These are phyloP conservation scores for Cyprinodon variegatus DNA, from an alignment of 2,113 vertebrate genomes.

Conservation along the genomic window DNA sequence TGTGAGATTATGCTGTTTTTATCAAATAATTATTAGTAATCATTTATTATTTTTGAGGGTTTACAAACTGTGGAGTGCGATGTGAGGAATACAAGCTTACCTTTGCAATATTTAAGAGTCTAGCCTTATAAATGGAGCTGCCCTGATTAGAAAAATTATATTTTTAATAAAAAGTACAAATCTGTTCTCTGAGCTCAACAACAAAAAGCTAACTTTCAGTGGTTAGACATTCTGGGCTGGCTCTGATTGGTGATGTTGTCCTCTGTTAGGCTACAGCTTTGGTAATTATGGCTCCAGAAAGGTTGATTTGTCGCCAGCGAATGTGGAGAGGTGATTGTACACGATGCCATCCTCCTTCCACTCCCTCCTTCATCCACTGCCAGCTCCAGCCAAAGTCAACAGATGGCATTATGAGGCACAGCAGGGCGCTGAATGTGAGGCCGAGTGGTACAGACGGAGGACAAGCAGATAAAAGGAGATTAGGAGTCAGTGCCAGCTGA, in stretches of 20 bases:
- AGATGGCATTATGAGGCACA: slow-evolving; percentile 46
- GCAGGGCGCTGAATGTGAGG: slow-evolving; percentile 12
- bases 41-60: too few species aligned
- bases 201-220: not conserved
- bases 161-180: too few species aligned
- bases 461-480: slow-evolving; percentile 4
- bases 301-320: slow-evolving; percentile 9
- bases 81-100: not conserved
- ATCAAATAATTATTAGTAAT: not conserved
- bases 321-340: not conserved
- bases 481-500: not conserved
- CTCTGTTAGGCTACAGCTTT: not conserved
- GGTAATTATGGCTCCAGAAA: slow-evolving; percentile 3
- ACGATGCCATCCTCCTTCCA: slow-evolving; percentile 11
- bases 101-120: not conserved
- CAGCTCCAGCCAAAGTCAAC: slow-evolving; percentile 43
- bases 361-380: slow-evolving; percentile 1
- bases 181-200: too few species aligned
- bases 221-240: slow-evolving; percentile 7
- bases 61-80: not conserved
- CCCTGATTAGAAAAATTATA: too few species aligned
- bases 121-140: too few species aligned
- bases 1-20: not conserved
- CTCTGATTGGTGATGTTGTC: not conserved
- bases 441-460: slow-evolving; percentile 8